Evolutionary conservation across 2,888 invertebrate genomes (phyloP).

Genomic region (Bhutanitis thaidina): DNA sequence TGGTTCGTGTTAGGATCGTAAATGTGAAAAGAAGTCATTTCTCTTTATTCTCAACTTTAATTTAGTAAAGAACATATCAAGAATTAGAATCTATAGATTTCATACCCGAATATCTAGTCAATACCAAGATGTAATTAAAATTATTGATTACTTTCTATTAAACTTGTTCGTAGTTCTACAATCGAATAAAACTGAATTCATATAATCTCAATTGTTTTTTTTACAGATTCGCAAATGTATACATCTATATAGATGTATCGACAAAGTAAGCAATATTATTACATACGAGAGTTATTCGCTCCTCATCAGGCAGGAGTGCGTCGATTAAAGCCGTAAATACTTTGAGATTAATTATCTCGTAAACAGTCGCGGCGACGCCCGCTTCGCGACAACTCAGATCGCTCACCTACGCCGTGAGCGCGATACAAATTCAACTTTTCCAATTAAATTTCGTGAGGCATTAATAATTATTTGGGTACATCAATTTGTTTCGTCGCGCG

Average conservation of each 20-base stretch:
- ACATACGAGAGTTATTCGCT: constrained; percentile 76
- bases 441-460: constrained; percentile 82
- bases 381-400: constrained; percentile 65
- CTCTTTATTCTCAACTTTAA: too few species aligned
- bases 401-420: constrained; percentile 78
- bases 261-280: constrained; percentile 60
- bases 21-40: too few species aligned
- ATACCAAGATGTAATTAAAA: too few species aligned
- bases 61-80: too few species aligned
- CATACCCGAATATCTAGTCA: too few species aligned
- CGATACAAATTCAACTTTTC: constrained; percentile 81
- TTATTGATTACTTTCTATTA: too few species aligned
- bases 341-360: constrained; percentile 80
- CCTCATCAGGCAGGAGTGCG: constrained; percentile 67
- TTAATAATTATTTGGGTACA: constrained; percentile 82
- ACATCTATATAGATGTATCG: constrained; percentile 31
- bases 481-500: constrained; percentile 79
- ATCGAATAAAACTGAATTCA: too few species aligned
- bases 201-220: too few species aligned
- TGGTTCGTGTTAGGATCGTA: too few species aligned
- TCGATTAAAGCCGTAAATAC: constrained; percentile 80
- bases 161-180: too few species aligned
- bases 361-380: constrained; percentile 68
- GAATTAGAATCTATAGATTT: too few species aligned
- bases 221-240: too few species aligned